Base-by-base conservation (phyloP, 2,797 vertebrate species). In the Pantherophis vulpinus region DNA sequence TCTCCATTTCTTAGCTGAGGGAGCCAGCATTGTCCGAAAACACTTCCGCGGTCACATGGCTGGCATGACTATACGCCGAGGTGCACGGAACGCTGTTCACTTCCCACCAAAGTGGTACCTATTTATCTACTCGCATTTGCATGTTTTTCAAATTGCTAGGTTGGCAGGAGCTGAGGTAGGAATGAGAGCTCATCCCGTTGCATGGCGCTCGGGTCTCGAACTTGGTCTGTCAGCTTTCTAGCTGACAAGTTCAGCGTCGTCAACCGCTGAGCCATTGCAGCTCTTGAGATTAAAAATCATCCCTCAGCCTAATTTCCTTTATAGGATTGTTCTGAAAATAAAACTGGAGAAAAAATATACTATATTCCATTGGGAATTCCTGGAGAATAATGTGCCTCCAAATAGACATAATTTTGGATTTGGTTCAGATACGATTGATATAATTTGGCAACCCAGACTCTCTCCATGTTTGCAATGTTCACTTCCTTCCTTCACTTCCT, bases 161-260 rank as follows among this genome's bases (percentile, higher is more conserved):
- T 16, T 32, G 13, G 4, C 66, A 16, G n/a, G n/a, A 70, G 66
- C 66, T 32, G 66, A 70, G 66, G 13, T 16, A 32, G 13, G 14
- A 32, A 32, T 4, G 2, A n/a, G 66, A 16, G 14, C 13, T 70
- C 66, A 16, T 5, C n/a, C 66, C 6, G 14, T 32, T 32, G 14
- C 66, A 4, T 1, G 13, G n/a, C 4, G 2, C 5, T 32, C 0
- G 1, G n/a, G 5, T 16, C n/a, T 32, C 14, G 6, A 70, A 70
- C 66, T 16, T 32, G n/a, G 14, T 16, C 66, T 2, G 2, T 11
- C n/a, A 8, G 14, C 66, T 70, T 70, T 16, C 66, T 70, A 32
- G 13, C n/a, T 66, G 61, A 63, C 61, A 63, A 63, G 3, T 29
- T n/a, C 63, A 66, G 29, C 5, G 0, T 32, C n/a, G 16, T 70